Conservation (phyloP, 2,797 vertebrate species). For the Harpagifer antarcticus region DNA sequence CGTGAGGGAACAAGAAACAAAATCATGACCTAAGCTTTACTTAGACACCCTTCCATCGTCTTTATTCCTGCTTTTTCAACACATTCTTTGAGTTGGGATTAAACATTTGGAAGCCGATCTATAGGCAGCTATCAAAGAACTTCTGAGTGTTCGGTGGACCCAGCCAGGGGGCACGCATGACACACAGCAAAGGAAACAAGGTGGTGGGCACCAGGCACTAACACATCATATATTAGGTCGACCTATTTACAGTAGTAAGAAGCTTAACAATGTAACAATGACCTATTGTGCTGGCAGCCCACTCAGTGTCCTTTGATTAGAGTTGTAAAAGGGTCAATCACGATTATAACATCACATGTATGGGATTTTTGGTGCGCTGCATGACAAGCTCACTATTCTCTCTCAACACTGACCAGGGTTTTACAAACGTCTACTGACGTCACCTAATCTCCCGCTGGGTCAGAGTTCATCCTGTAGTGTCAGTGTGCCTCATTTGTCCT, state of each 20-base stretch:
- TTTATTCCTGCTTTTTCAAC: constrained; percentile 45
- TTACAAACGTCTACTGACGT: constrained; percentile 40
- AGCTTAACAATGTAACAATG: constrained; percentile 74
- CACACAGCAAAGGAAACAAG: constrained; percentile 35
- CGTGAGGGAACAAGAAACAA: constrained; percentile 57
- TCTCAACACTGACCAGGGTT: constrained; percentile 20
- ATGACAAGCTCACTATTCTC: constrained; percentile 55
- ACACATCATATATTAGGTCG: constrained; percentile 69
- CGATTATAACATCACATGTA: constrained; percentile 79
- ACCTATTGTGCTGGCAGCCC: constrained; percentile 68
- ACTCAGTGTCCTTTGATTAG: constrained; percentile 67
- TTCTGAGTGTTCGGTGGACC: constrained; percentile 20
- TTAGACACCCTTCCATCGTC: constrained; percentile 15
- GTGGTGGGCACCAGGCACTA: constrained; percentile 70
- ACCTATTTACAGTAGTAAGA: constrained; percentile 76
- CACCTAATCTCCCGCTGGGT: constrained; percentile 36
- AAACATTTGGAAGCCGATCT: constrained; percentile 38
- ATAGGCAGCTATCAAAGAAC: constrained; percentile 31
- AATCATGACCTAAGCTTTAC: constrained; percentile 54
- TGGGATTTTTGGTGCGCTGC: constrained; percentile 65
- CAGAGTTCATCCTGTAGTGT: constrained; percentile 26
- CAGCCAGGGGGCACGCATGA: constrained; percentile 23
- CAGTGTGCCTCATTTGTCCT: constrained; percentile 3
- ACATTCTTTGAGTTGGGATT: constrained; percentile 56
- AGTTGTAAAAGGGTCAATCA: constrained; percentile 72